Conservation (phyloP, 2,888 invertebrate species). For the Latrodectus elegans region DNA sequence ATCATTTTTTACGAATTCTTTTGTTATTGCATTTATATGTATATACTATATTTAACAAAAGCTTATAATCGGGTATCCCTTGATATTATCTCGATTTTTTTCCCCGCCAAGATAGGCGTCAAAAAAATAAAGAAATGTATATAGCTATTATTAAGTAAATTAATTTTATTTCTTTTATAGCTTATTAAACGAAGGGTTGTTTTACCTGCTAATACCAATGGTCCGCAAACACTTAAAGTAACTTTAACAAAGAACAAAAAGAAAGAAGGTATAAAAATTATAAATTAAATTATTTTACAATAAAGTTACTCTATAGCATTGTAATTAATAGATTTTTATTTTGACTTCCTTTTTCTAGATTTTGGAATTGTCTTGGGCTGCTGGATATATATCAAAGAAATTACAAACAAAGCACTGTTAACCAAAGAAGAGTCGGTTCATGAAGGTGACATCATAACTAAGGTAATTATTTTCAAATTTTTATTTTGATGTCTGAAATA, state of each 20-base stretch:
- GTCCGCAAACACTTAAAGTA: slow-evolving; percentile 81
- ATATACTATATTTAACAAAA: too few relatives aligned
- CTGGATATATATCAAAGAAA: slow-evolving; percentile 94
- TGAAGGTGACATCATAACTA: slow-evolving; percentile 93
- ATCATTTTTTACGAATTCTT: too few relatives aligned
- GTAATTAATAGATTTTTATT: not conserved
- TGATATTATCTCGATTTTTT: too few relatives aligned
- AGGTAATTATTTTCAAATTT: slow-evolving; percentile 78
- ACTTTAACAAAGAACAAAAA: slow-evolving; percentile 93
- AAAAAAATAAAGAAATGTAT: too few relatives aligned
- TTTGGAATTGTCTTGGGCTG: slow-evolving; percentile 97
- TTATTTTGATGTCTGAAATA: not conserved
- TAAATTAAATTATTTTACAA: not conserved
- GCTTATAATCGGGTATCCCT: too few relatives aligned
- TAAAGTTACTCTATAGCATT: not conserved
- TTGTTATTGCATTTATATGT: too few relatives aligned
- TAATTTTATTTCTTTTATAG: slow-evolving; percentile 74
- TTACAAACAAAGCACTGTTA: slow-evolving; percentile 84
- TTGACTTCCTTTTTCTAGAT: slow-evolving; percentile 79
- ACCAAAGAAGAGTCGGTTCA: slow-evolving; percentile 87
- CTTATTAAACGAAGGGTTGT: slow-evolving; percentile 69
- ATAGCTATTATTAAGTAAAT: too few relatives aligned
- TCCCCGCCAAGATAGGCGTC: too few relatives aligned
- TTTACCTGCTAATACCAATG: slow-evolving; percentile 53
- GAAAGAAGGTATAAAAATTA: slow-evolving; percentile 85